Percentiles rank a stretch among this genome's conserved stretches.
phyloP scores from a whole-genome alignment of 2,797 vertebrate genomes.

The Lepus oiostolus region DNA sequence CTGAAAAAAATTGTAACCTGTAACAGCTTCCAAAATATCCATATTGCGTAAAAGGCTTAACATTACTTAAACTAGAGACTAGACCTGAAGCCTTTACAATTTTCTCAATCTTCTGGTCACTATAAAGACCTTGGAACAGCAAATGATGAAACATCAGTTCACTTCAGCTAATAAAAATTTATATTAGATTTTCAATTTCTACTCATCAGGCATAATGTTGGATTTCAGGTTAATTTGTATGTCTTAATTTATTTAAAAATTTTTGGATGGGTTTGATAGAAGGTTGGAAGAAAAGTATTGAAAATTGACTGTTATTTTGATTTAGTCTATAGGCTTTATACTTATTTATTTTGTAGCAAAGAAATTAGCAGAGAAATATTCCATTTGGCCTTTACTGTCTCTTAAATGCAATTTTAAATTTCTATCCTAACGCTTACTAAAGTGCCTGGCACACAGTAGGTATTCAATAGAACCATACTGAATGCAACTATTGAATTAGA shows the following conservation, averaged over 20 bases:
- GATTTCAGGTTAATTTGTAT: slow-evolving; percentile 48
- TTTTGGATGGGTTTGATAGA: slow-evolving; percentile 69
- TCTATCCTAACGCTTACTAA: slow-evolving; percentile 76
- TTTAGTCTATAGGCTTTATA: slow-evolving; percentile 71
- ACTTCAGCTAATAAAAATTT: slow-evolving; percentile 59
- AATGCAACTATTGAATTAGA: slow-evolving; percentile 50
- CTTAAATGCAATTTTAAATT: slow-evolving; percentile 70
- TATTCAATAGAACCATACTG: slow-evolving; percentile 69
- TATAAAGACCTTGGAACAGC: slow-evolving; percentile 68
- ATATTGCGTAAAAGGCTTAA: slow-evolving; percentile 71
- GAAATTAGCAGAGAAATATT: slow-evolving; percentile 71
- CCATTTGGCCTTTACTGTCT: slow-evolving; percentile 51
- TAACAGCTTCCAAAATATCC: slow-evolving; percentile 51
- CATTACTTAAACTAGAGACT: slow-evolving; percentile 69
- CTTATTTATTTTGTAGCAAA: slow-evolving; percentile 79
- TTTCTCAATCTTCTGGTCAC: slow-evolving; percentile 59
- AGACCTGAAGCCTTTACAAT: slow-evolving; percentile 57
- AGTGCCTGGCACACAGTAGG: slow-evolving; percentile 82
- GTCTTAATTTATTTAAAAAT: slow-evolving; percentile 79
- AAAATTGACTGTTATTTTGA: slow-evolving; percentile 63
- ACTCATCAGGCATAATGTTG: slow-evolving; percentile 67
- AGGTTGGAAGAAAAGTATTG: slow-evolving; percentile 48
- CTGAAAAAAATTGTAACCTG: slow-evolving; percentile 59
- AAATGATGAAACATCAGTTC: slow-evolving; percentile 60
- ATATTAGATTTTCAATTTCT: slow-evolving; percentile 63